Evolutionary conservation across 2,888 invertebrate species (phyloP).

Genomic region (Ametastegia equiseti): DNA sequence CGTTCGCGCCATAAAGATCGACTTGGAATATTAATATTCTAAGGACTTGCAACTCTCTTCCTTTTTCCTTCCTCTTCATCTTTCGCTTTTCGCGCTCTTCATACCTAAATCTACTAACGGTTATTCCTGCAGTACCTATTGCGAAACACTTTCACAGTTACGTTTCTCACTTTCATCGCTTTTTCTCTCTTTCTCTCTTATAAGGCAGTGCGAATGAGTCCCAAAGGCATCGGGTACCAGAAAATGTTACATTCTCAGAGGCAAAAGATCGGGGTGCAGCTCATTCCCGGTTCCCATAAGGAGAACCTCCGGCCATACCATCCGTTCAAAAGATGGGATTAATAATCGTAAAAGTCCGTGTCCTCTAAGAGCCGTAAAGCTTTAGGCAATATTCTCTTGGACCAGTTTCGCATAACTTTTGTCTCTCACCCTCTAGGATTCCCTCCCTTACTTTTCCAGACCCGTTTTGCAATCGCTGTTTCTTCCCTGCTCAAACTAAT

Average conservation of each 20-base stretch:
- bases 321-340: conserved; percentile 62
- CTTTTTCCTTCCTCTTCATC: background rate
- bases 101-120: background rate
- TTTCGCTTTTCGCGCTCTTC: no score
- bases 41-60: no score
- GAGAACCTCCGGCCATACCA: conserved; percentile 10
- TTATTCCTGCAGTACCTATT: background rate
- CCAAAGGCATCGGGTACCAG: background rate
- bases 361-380: conserved; percentile 66
- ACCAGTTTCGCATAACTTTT: conserved; percentile 20
- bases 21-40: background rate
- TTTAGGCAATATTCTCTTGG: conserved; percentile 63
- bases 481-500: background rate
- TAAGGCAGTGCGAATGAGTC: background rate
- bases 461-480: background rate
- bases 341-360: conserved; percentile 69
- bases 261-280: conserved; percentile 1
- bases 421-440: background rate
- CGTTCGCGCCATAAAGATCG: background rate
- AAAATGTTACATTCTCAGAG: background rate
- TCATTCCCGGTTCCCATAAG: conserved; percentile 17
- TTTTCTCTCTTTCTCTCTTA: no score
- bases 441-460: background rate
- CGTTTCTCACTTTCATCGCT: background rate
- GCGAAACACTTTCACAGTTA: background rate